Evolutionary conservation across 1,140 invertebrate species (phyloP), one percentile per base, ranked within the genome.

Genomic region (Drusus annulatus): DNA sequence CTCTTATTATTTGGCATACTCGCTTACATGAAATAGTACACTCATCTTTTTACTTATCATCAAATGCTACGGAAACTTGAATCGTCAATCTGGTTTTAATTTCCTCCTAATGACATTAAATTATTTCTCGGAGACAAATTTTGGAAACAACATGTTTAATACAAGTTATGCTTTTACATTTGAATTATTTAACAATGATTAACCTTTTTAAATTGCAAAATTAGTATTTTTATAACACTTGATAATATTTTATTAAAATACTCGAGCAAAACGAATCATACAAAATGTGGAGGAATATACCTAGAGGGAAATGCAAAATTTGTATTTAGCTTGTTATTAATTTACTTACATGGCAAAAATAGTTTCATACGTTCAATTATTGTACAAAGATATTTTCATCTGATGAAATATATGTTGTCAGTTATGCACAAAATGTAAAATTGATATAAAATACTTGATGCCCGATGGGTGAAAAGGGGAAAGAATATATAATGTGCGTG

Each of bases 231-330:
- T 45, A 45, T 45, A 13, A 45, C 36, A 45, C 8, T 45, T 13
- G 8, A 13, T 45, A 45, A 45, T 45, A 45, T 10, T 45, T 45
- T 45, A 45, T 45, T 45, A 7, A 45, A 45, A 45, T 45, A 45
- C 25, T 71, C 50, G 17, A 52, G 19, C 68, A 71, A 71, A 71
- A 52, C 68, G 68, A 71, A 71, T 71, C 68, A 52, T 71, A 71
- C 68, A 71, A 45, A 25, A 71, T 71, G 62, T 65, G 28, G 28
- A 65, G n/a, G 28, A 65, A 65, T 25, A 15, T 60, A 65, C 36
- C 36, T 10, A 45, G 28, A 65, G 62, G 23, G 13, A 21, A 19
- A 21, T 60, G 16, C 56, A 60, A 23, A 10, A 19, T 60, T 58
- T 58, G 4, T 58, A 17, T 13, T 58, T 58, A 16, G 56, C 36